Evolutionary conservation across 2,797 vertebrate genomes (phyloP).

Genomic region (Coccyzus lansbergi): DNA sequence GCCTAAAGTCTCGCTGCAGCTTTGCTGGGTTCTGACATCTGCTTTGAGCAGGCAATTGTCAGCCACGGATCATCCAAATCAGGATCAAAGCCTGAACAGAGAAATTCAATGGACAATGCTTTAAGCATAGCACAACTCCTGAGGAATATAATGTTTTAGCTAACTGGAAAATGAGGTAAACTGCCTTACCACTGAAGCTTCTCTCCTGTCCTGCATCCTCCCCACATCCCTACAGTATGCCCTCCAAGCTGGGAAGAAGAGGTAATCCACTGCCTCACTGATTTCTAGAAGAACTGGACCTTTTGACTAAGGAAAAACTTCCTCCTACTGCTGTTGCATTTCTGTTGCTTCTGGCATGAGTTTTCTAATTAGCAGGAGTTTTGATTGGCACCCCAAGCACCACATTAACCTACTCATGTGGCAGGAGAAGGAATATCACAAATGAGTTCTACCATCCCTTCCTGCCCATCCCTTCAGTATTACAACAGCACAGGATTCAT

Average conservation of each 20-base stretch:
- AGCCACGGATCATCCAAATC: background rate
- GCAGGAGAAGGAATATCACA: background rate
- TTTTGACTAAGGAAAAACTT: background rate
- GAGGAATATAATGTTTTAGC: rapidly evolving
- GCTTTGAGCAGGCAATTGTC: background rate
- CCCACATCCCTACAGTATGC: rapidly evolving
- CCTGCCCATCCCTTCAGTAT: background rate
- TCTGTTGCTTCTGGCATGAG: background rate
- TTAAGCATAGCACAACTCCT: background rate
- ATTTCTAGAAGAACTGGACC: background rate
- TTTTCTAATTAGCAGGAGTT: background rate
- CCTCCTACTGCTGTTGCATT: background rate
- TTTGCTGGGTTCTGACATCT: too few species aligned
- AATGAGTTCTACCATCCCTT: background rate
- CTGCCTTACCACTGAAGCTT: background rate
- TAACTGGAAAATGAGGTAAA: background rate
- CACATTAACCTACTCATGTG: rapidly evolving
- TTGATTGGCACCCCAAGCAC: background rate
- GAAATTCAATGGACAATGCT: background rate
- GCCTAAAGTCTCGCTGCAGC: background rate
- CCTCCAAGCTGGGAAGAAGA: background rate
- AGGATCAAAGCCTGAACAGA: background rate
- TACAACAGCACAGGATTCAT: rapidly evolving
- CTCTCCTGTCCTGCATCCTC: background rate
- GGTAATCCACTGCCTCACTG: background rate